Evolutionary conservation across 2,888 invertebrate species (phyloP).

Genomic region (Papilio demoleus): DNA sequence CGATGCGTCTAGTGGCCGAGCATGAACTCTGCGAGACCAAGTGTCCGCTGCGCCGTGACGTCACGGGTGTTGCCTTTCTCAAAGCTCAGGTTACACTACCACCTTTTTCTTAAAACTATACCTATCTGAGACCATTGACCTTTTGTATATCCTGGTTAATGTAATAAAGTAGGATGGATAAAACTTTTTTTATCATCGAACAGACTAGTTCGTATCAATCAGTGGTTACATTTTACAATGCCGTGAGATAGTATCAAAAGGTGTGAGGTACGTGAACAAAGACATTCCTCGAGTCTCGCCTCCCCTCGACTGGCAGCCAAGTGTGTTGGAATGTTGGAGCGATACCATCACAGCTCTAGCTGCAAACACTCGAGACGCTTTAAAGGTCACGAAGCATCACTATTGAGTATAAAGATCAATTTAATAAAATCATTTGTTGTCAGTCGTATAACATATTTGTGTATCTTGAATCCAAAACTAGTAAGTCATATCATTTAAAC

Average conservation of each 20-base stretch:
- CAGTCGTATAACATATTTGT: no score
- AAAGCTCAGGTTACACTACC: constrained; percentile 6
- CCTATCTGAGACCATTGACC: neutral
- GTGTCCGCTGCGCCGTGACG: constrained; percentile 9
- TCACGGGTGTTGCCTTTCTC: constrained; percentile 21
- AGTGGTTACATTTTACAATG: neutral
- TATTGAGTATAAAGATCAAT: neutral
- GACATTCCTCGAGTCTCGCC: neutral
- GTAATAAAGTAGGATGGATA: neutral
- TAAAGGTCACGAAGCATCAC: neutral
- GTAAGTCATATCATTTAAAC: neutral
- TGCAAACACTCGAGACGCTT: neutral
- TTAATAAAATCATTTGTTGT: no score
- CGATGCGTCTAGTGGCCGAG: constrained; percentile 10
- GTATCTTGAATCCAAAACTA: no score
- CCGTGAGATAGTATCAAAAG: constrained; percentile 12
- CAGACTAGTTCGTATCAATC: neutral
- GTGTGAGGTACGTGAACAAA: neutral
- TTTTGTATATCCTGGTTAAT: neutral
- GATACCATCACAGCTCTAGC: neutral
- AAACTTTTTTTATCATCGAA: neutral
- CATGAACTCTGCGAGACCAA: neutral
- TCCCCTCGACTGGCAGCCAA: neutral
- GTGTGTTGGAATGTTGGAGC: constrained; percentile 5
- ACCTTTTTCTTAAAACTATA: neutral